Conservation (phyloP, 2,888 invertebrate genomes). For the Muschampia plurimacula region DNA sequence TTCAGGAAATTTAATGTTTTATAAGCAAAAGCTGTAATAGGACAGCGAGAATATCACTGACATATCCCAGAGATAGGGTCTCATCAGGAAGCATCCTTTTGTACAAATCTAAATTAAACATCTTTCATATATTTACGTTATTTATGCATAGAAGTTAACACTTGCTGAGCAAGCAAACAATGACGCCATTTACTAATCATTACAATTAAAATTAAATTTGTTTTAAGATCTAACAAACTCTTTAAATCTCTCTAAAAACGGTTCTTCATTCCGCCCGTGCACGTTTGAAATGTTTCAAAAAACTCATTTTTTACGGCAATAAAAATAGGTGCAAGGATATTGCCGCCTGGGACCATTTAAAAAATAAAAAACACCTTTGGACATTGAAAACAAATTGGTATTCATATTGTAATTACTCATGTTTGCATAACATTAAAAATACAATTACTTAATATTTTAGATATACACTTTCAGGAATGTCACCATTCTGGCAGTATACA, state of each 20-base stretch:
- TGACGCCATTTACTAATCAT: too few species aligned
- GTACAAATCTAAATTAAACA: too few species aligned
- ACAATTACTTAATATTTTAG: conserved; percentile 36
- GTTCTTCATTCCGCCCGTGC: not conserved
- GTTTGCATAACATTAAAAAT: conserved; percentile 65
- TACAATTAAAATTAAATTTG: too few species aligned
- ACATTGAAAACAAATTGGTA: conserved; percentile 45
- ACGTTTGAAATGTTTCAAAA: conserved; percentile 20
- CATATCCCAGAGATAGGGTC: too few species aligned
- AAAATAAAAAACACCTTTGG: conserved; percentile 41
- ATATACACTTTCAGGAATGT: conserved; percentile 12
- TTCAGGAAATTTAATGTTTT: too few species aligned
- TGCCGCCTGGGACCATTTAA: conserved; percentile 44
- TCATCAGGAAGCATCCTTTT: too few species aligned
- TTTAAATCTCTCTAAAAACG: not conserved
- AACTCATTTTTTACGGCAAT: conserved; percentile 45
- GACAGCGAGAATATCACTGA: too few species aligned
- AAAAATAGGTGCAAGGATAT: conserved; percentile 46
- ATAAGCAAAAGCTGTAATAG: too few species aligned
- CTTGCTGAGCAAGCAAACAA: too few species aligned
- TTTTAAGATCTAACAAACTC: too few species aligned
- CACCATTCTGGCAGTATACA: conserved; percentile 14
- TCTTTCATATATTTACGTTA: too few species aligned
- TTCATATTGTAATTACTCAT: conserved; percentile 49
- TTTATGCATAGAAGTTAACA: too few species aligned